Conservation (phyloP, 1,140 invertebrate genomes). For the Lanistes nyassanus region DNA sequence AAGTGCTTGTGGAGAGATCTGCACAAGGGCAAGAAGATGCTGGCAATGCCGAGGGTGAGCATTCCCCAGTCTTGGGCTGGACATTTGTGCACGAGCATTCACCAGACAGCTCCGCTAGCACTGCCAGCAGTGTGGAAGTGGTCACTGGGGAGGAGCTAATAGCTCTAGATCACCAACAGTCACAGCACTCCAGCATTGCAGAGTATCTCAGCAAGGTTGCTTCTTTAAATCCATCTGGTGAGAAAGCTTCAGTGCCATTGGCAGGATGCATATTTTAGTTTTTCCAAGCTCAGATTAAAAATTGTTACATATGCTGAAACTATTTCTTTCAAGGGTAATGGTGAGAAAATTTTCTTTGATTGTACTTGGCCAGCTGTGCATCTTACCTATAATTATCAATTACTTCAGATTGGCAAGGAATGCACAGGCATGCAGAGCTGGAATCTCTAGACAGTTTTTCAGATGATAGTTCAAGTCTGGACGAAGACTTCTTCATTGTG, state of each 20-base stretch:
- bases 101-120: not conserved
- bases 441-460: slow-evolving; percentile 41
- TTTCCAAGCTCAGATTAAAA: not conserved
- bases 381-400: not conserved
- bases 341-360: not conserved
- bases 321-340: not conserved
- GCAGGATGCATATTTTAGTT: not conserved
- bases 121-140: slow-evolving; percentile 3
- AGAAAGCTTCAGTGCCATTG: not conserved
- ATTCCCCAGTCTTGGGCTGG: not conserved
- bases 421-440: slow-evolving; percentile 43
- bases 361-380: no score
- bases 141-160: not conserved
- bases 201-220: not conserved
- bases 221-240: not conserved
- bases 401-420: not conserved
- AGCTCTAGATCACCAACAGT: not conserved
- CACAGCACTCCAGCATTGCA: not conserved
- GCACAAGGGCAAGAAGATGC: not conserved
- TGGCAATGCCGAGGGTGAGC: not conserved
- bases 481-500: slow-evolving; percentile 62
- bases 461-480: slow-evolving; percentile 39
- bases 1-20: not conserved
- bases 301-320: no score
- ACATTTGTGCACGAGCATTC: no score